Percentiles rank a stretch among this genome's conserved stretches.
These are phyloP conservation scores for Sapayoa aenigma DNA, from an alignment of 2,113 vertebrate genomes.

Conservation along the genomic window DNA sequence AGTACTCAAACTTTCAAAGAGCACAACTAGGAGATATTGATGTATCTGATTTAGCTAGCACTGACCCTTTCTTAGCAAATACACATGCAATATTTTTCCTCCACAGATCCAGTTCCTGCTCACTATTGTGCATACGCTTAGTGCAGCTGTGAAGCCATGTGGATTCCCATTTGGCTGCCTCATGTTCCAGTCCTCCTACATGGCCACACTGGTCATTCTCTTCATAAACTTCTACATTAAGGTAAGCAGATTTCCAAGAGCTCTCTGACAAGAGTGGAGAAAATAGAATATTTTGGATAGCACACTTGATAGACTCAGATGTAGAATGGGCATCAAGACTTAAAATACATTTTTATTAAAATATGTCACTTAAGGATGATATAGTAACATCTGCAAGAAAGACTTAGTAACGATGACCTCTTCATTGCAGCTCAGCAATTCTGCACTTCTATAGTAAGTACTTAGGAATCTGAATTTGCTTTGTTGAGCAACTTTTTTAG, in stretches of 20 bases:
- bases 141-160: slow-evolving; percentile 80
- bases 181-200: slow-evolving; percentile 87
- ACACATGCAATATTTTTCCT: background rate
- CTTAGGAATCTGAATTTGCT: background rate
- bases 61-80: background rate
- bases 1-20: background rate
- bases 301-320: background rate
- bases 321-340: background rate
- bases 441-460: background rate
- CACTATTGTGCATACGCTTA: slow-evolving; percentile 85
- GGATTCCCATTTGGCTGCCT: slow-evolving; percentile 87
- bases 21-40: background rate
- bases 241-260: slow-evolving; percentile 64
- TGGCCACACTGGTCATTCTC: slow-evolving; percentile 83
- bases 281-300: background rate
- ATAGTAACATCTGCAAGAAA: background rate
- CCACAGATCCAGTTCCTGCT: slow-evolving; percentile 84
- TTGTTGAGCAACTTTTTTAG: background rate
- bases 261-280: background rate
- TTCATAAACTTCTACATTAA: slow-evolving; percentile 88
- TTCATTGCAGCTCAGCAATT: background rate
- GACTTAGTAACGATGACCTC: background rate
- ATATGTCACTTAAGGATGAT: background rate
- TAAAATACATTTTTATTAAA: background rate
- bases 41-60: background rate